Percentiles rank a stretch among this genome's conserved stretches.
These are phyloP conservation scores for Dreissena rostriformis DNA, from an alignment of 1,140 invertebrate species.

Conservation along the genomic window DNA sequence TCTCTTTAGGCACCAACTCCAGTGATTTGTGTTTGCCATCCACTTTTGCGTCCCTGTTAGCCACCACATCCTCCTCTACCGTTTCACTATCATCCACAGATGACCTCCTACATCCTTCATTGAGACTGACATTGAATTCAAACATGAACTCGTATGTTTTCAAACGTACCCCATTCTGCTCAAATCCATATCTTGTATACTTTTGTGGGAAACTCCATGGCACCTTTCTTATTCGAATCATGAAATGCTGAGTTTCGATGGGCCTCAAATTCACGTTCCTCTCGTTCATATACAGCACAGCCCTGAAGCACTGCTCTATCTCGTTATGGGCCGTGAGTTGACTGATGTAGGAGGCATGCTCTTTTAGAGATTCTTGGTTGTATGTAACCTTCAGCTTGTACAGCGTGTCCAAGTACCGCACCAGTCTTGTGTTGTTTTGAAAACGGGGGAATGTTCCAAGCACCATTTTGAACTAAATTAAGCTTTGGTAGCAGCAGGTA, in stretches of 20 bases:
- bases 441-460: constrained; percentile 34
- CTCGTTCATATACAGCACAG: constrained; percentile 35
- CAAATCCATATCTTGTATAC: constrained; percentile 13
- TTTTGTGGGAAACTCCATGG: constrained; percentile 40
- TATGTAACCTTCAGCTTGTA: constrained; percentile 48
- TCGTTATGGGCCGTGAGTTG: constrained; percentile 25
- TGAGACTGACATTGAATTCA: constrained; percentile 34
- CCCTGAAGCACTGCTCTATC: constrained; percentile 39
- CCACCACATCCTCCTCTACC: no score
- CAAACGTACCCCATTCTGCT: constrained; percentile 22
- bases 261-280: constrained; percentile 21
- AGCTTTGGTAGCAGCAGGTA: no score
- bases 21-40: no score
- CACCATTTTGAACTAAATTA: no score
- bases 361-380: background rate
- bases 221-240: constrained; percentile 25
- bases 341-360: background rate
- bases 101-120: no score
- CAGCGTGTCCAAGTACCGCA: constrained; percentile 18
- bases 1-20: no score
- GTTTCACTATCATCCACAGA: no score
- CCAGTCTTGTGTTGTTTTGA: constrained; percentile 38
- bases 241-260: constrained; percentile 30
- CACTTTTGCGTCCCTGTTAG: no score
- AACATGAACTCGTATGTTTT: constrained; percentile 31